Base-by-base conservation (phyloP, 2,797 vertebrate species). In the Jordanella pulchra region DNA sequence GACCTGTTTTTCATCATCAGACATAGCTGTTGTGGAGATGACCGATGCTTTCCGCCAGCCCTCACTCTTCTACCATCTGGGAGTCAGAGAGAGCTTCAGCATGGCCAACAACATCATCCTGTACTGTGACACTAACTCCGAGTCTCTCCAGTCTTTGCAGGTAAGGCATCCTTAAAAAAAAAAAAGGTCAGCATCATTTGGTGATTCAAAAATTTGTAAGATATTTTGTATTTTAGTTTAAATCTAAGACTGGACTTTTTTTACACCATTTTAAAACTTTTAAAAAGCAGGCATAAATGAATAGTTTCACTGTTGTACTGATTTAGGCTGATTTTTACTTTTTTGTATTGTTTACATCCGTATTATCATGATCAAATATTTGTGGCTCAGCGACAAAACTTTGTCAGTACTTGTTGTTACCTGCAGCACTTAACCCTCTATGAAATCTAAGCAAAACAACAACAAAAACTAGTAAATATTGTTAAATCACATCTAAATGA, bases 21-120 rank as follows among this genome's bases (percentile, higher is more conserved):
- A 99, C 89, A 96, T 99, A 1, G 97, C 97, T 0, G 98, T 98
- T 21, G 98, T 99, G 86, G 98, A 99, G 92, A 98, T 99, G 97
- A 98, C 96, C 0, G 97, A 99, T 0, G 98, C 97, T 9, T 99
- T 99, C 87, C 96, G 98, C 42, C 97, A 99, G 70, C 97, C 97
- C 0, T 99, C 98, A 1, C 93, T 99, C 56, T 99, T 99, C 89
- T 99, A 99, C 92, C 97, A 99, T 86, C 94, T 99, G 28, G 98
- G 97, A 21, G 97, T 99, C 84, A 87, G 98, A 80, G 98, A 99
- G 87, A 99, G 98, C 89, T 99, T 99, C 96, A 98, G 98, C 92
- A 98, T 99, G 97, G 98, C 96, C 84, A 99, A 99, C 94, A 99
- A 99, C 93, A 97, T 99, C 88, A 97, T 99, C 89, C 95, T 99